These are phyloP conservation scores for Leptodirus hochenwartii DNA, from an alignment of 2,888 invertebrate species.

Conservation along the genomic window DNA sequence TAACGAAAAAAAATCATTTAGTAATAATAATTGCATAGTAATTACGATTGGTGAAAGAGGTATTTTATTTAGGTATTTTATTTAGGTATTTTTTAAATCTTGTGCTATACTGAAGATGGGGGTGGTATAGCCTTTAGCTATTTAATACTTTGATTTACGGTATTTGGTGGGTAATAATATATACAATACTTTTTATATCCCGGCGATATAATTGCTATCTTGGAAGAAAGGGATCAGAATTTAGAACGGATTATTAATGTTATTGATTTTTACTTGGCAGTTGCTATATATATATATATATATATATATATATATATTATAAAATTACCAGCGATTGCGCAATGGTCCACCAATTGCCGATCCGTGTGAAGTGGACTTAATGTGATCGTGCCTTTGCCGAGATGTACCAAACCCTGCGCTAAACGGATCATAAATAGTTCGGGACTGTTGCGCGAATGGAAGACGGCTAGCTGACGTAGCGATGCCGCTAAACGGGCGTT, in stretches of 20 bases:
- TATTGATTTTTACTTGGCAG: too few species aligned
- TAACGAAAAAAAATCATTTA: too few species aligned
- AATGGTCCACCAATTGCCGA: constrained; percentile 79
- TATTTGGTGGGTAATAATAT: too few species aligned
- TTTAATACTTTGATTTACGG: too few species aligned
- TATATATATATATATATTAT: too few species aligned
- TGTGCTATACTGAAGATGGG: too few species aligned
- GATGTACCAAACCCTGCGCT: constrained; percentile 89
- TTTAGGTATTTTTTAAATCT: constrained; percentile 1
- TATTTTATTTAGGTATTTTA: neutral
- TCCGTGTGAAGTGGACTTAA: constrained; percentile 93
- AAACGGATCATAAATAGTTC: constrained; percentile 94
- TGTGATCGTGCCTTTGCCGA: constrained; percentile 96
- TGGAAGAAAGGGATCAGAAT: too few species aligned
- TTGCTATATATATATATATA: too few species aligned
- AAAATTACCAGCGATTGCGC: constrained; percentile 69
- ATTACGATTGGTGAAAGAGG: constrained; percentile 2
- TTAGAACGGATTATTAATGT: too few species aligned
- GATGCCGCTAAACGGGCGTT: constrained; percentile 89
- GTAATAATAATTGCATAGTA: constrained; percentile 32
- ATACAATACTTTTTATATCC: too few species aligned
- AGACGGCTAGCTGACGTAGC: constrained; percentile 89
- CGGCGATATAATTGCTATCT: too few species aligned
- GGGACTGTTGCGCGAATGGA: constrained; percentile 90
- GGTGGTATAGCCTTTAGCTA: too few species aligned